Evolutionary conservation across 2,797 vertebrate species (phyloP), one percentile per base, ranked within the genome.

Genomic region (Danio jaintianensis): DNA sequence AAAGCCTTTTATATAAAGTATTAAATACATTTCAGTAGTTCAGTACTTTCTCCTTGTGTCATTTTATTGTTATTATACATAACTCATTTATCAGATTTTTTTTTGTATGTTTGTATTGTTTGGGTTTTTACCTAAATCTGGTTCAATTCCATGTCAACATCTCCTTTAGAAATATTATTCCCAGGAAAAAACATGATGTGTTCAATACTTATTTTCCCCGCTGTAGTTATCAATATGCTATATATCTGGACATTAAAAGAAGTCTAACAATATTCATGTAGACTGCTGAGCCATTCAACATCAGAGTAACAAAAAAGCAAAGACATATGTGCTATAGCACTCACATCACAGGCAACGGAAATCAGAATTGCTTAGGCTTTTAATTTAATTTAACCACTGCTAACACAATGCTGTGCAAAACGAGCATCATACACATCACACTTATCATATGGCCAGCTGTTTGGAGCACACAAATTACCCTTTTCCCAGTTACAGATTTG

Each of bases 401-500:
- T 29, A 71, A 72, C 58, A 75, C 22, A 67, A 64, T 68, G 52
- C 63, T 53, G 73, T 7, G 50, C 48, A 74, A 72, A 80, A 29
- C 74, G 72, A 64, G 42, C 79, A 67, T 61, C 61, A 48, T 13
- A 70, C 73, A 67, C 75, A 50, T 6, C 61, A 61, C 55, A 43
- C 64, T 42, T 53, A 43, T 42, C 38, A 63, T 47, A 55, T 45
- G n/a, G 50, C 63, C 42, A 43, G 70, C 48, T 13, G 69, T 58
- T 45, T 72, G 62, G 50, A 82, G 78, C 52, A 59, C 7, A 61
- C 43, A n/a, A 55, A 79, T 83, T 88, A 87, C 85, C 86, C 81
- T 67, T 69, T 78, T 85, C 80, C 79, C 77, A 79, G 61, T 84
- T 20, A 80, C 82, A 48, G 59, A 59, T 56, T 40, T 83, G 72